Evolutionary conservation across 1,140 invertebrate species (phyloP).

Genomic region (Thalassaphorura encarpata): DNA sequence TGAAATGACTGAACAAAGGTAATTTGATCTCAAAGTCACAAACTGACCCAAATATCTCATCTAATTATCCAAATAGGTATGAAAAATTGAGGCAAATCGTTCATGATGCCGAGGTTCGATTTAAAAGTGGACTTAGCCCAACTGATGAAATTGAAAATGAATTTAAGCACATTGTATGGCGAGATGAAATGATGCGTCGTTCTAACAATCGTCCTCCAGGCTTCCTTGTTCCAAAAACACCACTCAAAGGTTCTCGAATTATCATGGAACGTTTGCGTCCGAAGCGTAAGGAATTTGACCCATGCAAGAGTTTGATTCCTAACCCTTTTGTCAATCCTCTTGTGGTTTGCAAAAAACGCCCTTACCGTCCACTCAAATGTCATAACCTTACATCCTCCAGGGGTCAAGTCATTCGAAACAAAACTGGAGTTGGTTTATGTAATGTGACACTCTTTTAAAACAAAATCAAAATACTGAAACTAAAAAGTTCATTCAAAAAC

Average conservation of each 20-base stretch:
- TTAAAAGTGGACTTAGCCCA: slow-evolving; percentile 3
- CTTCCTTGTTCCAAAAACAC: not conserved
- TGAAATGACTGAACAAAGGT: slow-evolving; percentile 15
- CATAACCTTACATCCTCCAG: too few relatives aligned
- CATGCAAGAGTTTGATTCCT: too few relatives aligned
- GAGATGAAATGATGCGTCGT: slow-evolving; percentile 5
- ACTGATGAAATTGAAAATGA: slow-evolving; percentile 8
- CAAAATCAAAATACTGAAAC: too few relatives aligned
- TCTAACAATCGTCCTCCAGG: not conserved
- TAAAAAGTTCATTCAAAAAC: too few relatives aligned
- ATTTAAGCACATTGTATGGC: slow-evolving; percentile 12
- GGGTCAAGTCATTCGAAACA: too few relatives aligned
- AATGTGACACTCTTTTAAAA: too few relatives aligned
- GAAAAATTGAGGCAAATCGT: not conserved
- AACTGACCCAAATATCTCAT: not conserved
- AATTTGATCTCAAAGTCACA: not conserved
- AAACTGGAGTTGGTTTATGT: too few relatives aligned
- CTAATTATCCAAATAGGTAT: not conserved
- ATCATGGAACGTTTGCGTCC: slow-evolving; percentile 11
- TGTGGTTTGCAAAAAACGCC: too few relatives aligned
- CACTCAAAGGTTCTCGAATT: not conserved
- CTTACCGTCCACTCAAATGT: too few relatives aligned
- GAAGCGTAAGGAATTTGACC: slow-evolving; percentile 1
- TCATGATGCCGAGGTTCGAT: slow-evolving; percentile 4
- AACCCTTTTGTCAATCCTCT: too few relatives aligned